Conservation (phyloP, 1,140 invertebrate species). For the Drosophila willistoni region DNA sequence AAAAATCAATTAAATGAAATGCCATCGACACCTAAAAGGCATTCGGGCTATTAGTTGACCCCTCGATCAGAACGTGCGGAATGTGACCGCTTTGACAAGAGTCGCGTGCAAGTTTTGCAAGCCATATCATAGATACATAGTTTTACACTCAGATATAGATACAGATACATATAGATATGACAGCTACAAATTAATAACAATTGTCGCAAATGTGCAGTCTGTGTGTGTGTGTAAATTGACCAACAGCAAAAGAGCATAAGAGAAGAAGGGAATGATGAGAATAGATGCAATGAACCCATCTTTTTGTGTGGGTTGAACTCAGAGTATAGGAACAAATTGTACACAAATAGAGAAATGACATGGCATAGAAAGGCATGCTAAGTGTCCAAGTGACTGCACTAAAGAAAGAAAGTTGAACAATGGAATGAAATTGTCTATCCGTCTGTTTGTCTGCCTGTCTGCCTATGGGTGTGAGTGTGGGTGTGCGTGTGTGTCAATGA, state of each 20-base stretch:
- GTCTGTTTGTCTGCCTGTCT: background rate
- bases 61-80: slow-evolving; percentile 14
- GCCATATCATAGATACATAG: slow-evolving; percentile 2
- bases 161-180: slow-evolving; percentile 24
- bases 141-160: background rate
- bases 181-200: slow-evolving; percentile 64
- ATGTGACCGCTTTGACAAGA: slow-evolving; percentile 39
- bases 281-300: slow-evolving; percentile 27
- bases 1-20: background rate
- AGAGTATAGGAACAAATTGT: slow-evolving; percentile 18
- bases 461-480: background rate
- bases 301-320: slow-evolving; percentile 17
- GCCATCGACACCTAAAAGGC: slow-evolving; percentile 24
- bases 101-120: slow-evolving; percentile 47
- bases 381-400: slow-evolving; percentile 11
- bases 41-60: slow-evolving; percentile 41
- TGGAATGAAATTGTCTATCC: slow-evolving; percentile 17
- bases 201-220: slow-evolving; percentile 41
- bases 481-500: slow-evolving; percentile 2
- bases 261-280: background rate
- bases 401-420: slow-evolving; percentile 54
- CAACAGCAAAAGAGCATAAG: background rate
- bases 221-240: slow-evolving; percentile 39
- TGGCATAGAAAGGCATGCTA: slow-evolving; percentile 27
- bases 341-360: slow-evolving; percentile 33